Conservation (phyloP, 2,888 invertebrate genomes). For the Drosophila anomalata region DNA sequence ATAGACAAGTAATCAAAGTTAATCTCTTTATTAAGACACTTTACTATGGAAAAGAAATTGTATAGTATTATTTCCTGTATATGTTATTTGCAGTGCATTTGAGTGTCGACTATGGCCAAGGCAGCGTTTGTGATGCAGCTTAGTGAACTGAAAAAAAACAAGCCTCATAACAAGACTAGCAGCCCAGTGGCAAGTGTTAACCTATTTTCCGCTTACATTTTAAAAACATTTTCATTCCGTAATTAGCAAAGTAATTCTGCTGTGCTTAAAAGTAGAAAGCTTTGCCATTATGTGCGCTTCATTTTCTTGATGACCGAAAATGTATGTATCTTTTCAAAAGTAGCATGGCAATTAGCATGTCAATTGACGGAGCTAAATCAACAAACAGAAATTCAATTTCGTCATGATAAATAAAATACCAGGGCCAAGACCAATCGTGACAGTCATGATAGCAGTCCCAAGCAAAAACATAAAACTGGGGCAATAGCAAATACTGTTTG, state of each 20-base stretch:
- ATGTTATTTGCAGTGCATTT: neutral
- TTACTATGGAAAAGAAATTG: too few species aligned
- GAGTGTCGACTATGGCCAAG: slow-evolving; percentile 46
- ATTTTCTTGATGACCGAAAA: neutral
- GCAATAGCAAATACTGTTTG: slow-evolving; percentile 37
- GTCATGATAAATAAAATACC: slow-evolving; percentile 68
- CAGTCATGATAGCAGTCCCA: slow-evolving; percentile 56
- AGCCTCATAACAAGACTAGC: slow-evolving; percentile 25
- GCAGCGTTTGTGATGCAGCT: slow-evolving; percentile 45
- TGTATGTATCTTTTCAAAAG: neutral
- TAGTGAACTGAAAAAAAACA: slow-evolving; percentile 35
- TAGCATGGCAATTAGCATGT: slow-evolving; percentile 60
- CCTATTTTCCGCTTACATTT: slow-evolving; percentile 59
- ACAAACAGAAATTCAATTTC: slow-evolving; percentile 74
- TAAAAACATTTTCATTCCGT: slow-evolving; percentile 53
- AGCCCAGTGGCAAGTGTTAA: slow-evolving; percentile 65
- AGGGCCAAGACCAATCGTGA: slow-evolving; percentile 48
- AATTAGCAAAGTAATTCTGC: slow-evolving; percentile 75
- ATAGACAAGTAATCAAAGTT: too few species aligned
- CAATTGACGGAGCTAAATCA: slow-evolving; percentile 53
- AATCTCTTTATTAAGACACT: too few species aligned
- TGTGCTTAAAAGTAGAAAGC: slow-evolving; percentile 63
- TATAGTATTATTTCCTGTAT: neutral
- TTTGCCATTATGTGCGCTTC: slow-evolving; percentile 59
- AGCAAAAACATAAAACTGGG: slow-evolving; percentile 35